Conservation (phyloP, 2,888 invertebrate genomes). For the Drosophila neutralis region DNA sequence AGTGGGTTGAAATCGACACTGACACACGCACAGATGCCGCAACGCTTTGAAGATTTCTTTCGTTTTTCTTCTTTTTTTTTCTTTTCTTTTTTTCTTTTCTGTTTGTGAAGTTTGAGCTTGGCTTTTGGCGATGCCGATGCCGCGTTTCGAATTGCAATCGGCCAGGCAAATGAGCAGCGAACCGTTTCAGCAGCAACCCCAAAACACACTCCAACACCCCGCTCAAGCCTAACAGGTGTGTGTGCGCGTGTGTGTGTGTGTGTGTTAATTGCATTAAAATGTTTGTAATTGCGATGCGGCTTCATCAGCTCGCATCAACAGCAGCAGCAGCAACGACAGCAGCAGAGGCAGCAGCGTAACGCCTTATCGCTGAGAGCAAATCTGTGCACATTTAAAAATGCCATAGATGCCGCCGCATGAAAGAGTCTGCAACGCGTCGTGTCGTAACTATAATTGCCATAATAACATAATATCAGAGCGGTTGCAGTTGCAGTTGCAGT, state of each 20-base stretch:
- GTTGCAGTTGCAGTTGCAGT: slow-evolving; percentile 10
- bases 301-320: slow-evolving; percentile 25
- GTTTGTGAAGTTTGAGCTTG: slow-evolving; percentile 53
- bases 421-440: slow-evolving; percentile 54
- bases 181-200: slow-evolving; percentile 29
- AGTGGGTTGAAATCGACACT: slow-evolving; percentile 66
- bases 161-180: slow-evolving; percentile 72
- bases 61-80: neutral
- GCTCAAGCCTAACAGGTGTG: slow-evolving; percentile 26
- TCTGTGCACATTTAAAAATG: slow-evolving; percentile 64
- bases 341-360: neutral
- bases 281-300: slow-evolving; percentile 79
- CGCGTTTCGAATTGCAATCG: slow-evolving; percentile 74
- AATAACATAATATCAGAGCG: slow-evolving; percentile 76
- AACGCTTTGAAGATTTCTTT: slow-evolving; percentile 46
- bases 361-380: slow-evolving; percentile 50
- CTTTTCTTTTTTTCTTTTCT: slow-evolving; percentile 12
- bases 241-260: slow-evolving; percentile 62
- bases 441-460: slow-evolving; percentile 79
- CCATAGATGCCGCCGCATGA: slow-evolving; percentile 71
- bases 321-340: neutral
- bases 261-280: slow-evolving; percentile 84
- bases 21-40: slow-evolving; percentile 61
- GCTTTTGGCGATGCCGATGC: slow-evolving; percentile 56
- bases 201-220: slow-evolving; percentile 3